Evolutionary conservation across 2,113 vertebrate genomes (phyloP), one percentile per base, ranked within the genome.

Genomic region (Tachycineta bicolor): DNA sequence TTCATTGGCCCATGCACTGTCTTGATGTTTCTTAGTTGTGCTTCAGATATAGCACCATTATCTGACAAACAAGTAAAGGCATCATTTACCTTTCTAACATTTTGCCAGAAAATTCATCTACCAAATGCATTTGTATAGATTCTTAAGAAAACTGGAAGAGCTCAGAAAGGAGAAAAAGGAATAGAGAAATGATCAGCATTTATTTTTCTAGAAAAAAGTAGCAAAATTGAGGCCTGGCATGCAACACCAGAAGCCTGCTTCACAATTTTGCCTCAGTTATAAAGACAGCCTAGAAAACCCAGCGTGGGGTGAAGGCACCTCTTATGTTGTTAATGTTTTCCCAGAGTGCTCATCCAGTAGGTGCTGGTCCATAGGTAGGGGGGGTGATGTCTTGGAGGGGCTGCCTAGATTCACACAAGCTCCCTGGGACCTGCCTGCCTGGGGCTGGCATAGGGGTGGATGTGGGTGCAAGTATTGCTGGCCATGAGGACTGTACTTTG

Each of bases 391-490:
- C 21, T 22, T 55, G 59, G 46, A 64, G 37, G 25, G 14, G 10
- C 70, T 92, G n/a, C 23, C 37, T 1, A 0, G 16, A 28, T 17
- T 53, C 28, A 53, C 1, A 1, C 2, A 1, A 9, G 22, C 12
- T 64, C 7, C 16, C 11, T 1, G 2, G 47, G 20, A 43, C 7
- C 34, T 73, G 53, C 44, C 29, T 73, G 25, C 26, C 47, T 52
- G 15, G 41, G 8, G 19, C 28, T 87, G 84, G 41, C 47, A 24
- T 0, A 1, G 24, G 60, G 6, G 6, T 46, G 44, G 33, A 4
- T 34, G 39, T 0, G 3, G 23, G 7, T 28, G 29, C 41, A 67
- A 25, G 39, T 46, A 41, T 10, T 1, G 1, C 15, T 1, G 9
- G 22, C 25, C 2, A 1, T 14, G 29, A 73, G 21, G 23, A 77